Conservation (phyloP, 2,113 vertebrate genomes). For the Enhydra lutris region DNA sequence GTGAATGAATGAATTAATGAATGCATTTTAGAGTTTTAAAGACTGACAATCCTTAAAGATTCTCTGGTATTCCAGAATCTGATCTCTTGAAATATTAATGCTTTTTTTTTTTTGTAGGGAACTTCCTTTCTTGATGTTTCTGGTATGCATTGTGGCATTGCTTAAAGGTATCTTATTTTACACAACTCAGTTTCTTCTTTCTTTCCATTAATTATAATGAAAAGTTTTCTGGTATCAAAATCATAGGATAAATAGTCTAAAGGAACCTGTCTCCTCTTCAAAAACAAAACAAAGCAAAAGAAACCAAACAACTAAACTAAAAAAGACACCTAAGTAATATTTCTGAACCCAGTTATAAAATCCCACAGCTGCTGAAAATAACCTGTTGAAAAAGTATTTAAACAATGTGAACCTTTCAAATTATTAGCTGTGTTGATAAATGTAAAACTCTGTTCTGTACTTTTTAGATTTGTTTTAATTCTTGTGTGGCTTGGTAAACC, state of each 20-base stretch:
- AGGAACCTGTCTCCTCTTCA: neutral
- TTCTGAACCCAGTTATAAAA: neutral
- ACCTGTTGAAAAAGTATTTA: neutral
- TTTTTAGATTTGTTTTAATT: neutral
- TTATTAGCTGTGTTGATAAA: neutral
- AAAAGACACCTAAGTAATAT: neutral
- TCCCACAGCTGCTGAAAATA: neutral
- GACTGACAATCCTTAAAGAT: neutral
- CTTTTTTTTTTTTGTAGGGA: neutral
- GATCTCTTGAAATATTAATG: neutral
- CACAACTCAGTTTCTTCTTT: neutral
- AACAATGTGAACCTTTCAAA: neutral
- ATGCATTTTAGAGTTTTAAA: neutral
- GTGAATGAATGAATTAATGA: neutral
- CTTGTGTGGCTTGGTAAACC: slow-evolving; percentile 11
- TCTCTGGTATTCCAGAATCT: neutral
- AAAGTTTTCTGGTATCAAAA: neutral
- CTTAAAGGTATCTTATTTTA: neutral
- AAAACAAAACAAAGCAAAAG: neutral
- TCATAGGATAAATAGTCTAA: neutral
- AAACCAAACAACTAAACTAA: neutral
- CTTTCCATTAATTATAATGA: neutral
- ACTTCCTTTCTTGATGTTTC: slow-evolving; percentile 23
- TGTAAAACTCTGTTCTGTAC: neutral
- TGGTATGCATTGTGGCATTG: neutral